Evolutionary conservation across 2,113 vertebrate genomes (phyloP).

Genomic region (Macaca nemestrina): DNA sequence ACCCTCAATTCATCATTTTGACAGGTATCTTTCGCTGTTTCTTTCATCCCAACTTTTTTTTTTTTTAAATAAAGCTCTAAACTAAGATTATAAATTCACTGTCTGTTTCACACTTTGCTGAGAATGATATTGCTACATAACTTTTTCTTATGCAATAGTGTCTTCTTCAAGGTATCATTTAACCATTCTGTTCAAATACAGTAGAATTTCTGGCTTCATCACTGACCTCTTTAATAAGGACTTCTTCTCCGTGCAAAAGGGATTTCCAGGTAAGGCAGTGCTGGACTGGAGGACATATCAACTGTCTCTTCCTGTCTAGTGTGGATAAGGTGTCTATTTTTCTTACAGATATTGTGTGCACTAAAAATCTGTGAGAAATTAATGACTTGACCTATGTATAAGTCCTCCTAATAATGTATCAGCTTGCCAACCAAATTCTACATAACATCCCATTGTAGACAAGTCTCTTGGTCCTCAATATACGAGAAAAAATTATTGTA

Average conservation of each 20-base stretch:
- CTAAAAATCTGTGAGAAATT: neutral
- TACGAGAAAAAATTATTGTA: neutral
- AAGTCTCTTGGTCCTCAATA: neutral
- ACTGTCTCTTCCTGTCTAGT: neutral
- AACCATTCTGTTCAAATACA: slow-evolving; percentile 35
- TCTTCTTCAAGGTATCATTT: slow-evolving; percentile 29
- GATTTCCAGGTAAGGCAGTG: neutral
- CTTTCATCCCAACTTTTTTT: neutral
- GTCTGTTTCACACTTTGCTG: slow-evolving; percentile 27
- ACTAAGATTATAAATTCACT: slow-evolving; percentile 40
- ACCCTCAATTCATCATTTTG: slow-evolving; percentile 39
- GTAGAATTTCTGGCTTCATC: neutral
- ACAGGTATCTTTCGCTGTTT: slow-evolving; percentile 47
- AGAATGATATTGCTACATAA: slow-evolving; percentile 49
- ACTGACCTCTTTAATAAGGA: neutral
- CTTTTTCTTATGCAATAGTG: slow-evolving; percentile 28
- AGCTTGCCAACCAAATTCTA: neutral
- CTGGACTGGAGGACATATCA: neutral
- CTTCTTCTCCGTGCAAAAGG: neutral
- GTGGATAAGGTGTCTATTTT: neutral
- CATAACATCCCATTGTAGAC: neutral
- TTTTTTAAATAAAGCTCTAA: neutral
- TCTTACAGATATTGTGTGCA: neutral
- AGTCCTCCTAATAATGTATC: neutral
- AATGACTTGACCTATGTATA: neutral